These are phyloP conservation scores for Bombus huntii DNA, from an alignment of 1,140 invertebrate species.

Conservation along the genomic window DNA sequence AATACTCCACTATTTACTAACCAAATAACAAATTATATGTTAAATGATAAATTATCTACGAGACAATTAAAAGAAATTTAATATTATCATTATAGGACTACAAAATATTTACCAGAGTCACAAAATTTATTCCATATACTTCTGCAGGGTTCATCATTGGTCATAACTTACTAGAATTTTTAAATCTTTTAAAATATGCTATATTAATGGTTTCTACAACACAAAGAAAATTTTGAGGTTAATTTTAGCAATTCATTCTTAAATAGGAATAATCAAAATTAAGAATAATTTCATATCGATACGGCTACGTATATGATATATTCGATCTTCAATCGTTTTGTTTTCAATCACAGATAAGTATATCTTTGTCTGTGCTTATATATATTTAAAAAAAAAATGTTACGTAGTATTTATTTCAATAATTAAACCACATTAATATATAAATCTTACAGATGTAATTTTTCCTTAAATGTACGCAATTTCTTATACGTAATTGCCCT, in stretches of 20 bases:
- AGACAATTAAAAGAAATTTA: not conserved
- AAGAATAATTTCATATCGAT: not conserved
- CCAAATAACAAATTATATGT: conserved; percentile 29
- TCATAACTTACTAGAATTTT: conserved; percentile 20
- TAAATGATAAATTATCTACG: conserved; percentile 10
- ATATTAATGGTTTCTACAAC: not conserved
- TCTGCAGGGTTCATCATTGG: conserved; percentile 1
- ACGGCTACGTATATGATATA: not conserved
- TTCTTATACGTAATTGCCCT: not conserved
- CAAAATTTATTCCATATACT: conserved; percentile 35
- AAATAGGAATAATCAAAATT: not conserved
- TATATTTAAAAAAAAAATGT: not conserved
- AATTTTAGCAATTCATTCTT: not conserved
- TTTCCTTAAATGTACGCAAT: not conserved
- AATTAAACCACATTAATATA: not conserved
- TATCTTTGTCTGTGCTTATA: not conserved
- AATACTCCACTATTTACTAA: conserved; percentile 25
- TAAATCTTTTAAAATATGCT: not conserved
- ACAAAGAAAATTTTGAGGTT: not conserved
- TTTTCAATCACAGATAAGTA: not conserved
- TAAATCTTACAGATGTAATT: not conserved
- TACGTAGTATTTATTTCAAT: not conserved
- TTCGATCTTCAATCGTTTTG: conserved; percentile 13
- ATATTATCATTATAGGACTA: not conserved
- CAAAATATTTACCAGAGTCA: conserved; percentile 23